Base-by-base conservation (phyloP, 2,113 vertebrate genomes). In the Hippocampus guttulatus region DNA sequence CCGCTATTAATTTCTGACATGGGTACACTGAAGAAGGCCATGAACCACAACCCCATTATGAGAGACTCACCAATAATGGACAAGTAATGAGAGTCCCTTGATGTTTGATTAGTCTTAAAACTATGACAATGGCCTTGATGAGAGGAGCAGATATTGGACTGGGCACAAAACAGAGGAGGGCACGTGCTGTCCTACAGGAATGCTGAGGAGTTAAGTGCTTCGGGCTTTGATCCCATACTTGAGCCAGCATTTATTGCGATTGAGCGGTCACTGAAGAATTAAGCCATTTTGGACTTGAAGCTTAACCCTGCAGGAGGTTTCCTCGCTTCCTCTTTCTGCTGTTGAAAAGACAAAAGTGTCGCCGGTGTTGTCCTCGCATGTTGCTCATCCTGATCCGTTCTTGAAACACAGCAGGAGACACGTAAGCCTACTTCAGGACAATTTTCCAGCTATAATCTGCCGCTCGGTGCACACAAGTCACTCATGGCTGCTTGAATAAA, bases 371-470 rank as follows among this genome's bases (percentile, higher is more conserved):
- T 84, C 68, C 64, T 76, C 64, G 47, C 71, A 74, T 71, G 81
- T 62, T 16, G 60, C 43, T 78, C 76, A 70, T 81, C 64, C 81
- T 84, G 73, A 85, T 84, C 84, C 75, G 79, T 71, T 69, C 80
- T 84, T 66, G 67, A 79, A 76, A 77, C 74, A 65, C 82, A 86
- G 84, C 85, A 88, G 87, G 89, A 75, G 74, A 76, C 69, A 68
- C 82, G 69, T 87, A 88, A 90, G 83, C 80, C 83, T 71, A 64
- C 87, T 84, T 84, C 69, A 81, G 77, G 75, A 78, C 5, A 70
- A 79, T 81, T 84, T 71, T 78, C 85, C 85, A 78, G 51, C 71
- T 72, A 65, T 86, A 84, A 86, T 85, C 84, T 82, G 67, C 70
- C 60, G 70, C 74, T 85, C 68, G 49, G 73, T 79, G 80, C 70